Conservation (phyloP, 2,797 vertebrate genomes). For the Artibeus jamaicensis region DNA sequence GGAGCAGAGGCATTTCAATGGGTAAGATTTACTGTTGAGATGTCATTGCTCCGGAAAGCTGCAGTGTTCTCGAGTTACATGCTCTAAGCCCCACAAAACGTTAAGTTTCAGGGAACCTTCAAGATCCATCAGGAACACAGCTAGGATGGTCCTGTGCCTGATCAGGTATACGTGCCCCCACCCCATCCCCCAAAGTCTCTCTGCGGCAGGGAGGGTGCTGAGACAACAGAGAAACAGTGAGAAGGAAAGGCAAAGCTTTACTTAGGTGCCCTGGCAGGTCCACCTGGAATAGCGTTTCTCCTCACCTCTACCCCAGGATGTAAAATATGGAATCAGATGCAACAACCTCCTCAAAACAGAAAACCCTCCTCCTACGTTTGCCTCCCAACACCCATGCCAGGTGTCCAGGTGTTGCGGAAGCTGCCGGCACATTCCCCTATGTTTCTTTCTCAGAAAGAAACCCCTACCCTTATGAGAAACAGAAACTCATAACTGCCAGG, state of each 20-base stretch:
- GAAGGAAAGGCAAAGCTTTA: background rate
- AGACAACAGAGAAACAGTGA: background rate
- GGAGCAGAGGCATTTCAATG: conserved; percentile 21
- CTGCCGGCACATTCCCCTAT: background rate
- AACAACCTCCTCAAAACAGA: background rate
- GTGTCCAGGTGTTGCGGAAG: conserved; percentile 2
- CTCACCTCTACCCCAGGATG: background rate
- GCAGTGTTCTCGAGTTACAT: background rate
- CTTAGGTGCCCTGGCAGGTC: background rate
- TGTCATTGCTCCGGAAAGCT: background rate
- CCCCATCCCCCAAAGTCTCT: background rate
- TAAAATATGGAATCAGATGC: background rate
- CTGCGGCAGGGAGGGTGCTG: background rate
- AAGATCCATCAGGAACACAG: background rate
- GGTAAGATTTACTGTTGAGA: conserved; percentile 8
- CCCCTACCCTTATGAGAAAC: too few species aligned
- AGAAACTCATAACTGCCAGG: background rate
- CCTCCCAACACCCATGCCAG: background rate
- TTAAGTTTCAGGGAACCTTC: conserved; percentile 18
- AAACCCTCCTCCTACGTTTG: background rate
- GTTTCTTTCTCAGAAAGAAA: too few species aligned
- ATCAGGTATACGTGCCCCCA: background rate
- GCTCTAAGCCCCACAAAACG: background rate
- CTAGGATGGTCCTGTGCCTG: background rate
- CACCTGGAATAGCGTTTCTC: background rate